A percentile compares a stretch with the other conserved stretches of the same genome.
Evolutionary conservation across 2,797 vertebrate species (phyloP).

Genomic region (Coreius guichenoti): DNA sequence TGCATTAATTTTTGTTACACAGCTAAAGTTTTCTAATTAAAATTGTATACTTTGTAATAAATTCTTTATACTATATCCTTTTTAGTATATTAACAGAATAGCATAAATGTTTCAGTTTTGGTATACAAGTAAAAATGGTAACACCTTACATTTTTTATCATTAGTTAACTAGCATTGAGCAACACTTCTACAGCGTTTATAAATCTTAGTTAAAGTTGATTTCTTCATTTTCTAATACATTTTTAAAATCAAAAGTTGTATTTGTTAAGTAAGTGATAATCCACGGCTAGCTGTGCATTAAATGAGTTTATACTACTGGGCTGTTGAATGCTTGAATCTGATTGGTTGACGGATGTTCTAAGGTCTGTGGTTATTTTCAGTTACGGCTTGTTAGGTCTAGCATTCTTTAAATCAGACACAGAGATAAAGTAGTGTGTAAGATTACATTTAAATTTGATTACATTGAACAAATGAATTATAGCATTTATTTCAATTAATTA

Average conservation of each 20-base stretch:
- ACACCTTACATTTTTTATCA: neutral
- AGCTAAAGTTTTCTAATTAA: neutral
- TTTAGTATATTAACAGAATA: neutral
- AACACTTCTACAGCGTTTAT: too few relatives aligned
- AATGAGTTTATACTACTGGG: neutral
- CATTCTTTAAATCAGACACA: neutral
- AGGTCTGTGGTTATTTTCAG: neutral
- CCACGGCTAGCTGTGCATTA: neutral
- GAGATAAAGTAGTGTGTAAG: neutral
- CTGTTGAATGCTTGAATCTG: too few relatives aligned
- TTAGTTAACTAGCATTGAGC: neutral
- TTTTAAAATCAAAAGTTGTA: neutral
- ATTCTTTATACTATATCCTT: neutral
- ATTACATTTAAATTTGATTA: neutral
- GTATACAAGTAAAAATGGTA: neutral
- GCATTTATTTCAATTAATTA: neutral
- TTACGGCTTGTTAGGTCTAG: neutral
- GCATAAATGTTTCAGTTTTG: neutral
- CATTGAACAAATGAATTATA: neutral
- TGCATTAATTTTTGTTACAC: neutral
- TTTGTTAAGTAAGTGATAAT: neutral
- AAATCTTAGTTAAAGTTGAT: neutral
- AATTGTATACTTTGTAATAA: neutral
- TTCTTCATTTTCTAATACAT: neutral
- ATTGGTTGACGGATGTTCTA: too few relatives aligned